These are phyloP conservation scores for Pelusios castaneus DNA, from an alignment of 2,113 vertebrate genomes.

Conservation along the genomic window DNA sequence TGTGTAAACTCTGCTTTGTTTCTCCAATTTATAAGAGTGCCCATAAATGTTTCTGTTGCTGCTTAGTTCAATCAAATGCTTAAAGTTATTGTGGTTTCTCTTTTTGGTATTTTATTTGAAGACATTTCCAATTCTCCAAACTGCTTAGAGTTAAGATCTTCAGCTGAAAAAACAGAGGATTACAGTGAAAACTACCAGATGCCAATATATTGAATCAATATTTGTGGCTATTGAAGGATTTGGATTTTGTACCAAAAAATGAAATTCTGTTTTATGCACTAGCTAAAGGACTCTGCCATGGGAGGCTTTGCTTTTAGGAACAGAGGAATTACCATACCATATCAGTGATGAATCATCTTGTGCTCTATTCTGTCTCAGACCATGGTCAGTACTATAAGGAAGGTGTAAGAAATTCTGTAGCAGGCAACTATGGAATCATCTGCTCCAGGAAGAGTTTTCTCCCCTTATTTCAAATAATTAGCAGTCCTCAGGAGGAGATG, in stretches of 20 bases:
- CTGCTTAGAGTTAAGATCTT: not conserved
- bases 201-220: not conserved
- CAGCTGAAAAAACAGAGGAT: not conserved
- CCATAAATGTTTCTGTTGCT: not conserved
- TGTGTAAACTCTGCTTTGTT: not conserved
- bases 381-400: not conserved
- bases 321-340: not conserved
- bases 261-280: not conserved
- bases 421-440: not conserved
- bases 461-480: not conserved
- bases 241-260: not conserved
- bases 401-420: not conserved
- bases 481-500: not conserved
- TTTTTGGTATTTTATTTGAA: not conserved
- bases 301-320: not conserved
- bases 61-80: not conserved
- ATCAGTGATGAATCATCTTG: not conserved
- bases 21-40: not conserved
- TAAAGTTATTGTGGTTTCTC: not conserved
- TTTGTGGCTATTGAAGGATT: conserved; percentile 7
- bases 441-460: not conserved
- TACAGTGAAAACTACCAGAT: not conserved
- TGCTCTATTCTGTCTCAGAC: not conserved
- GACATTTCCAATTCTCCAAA: not conserved
- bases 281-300: not conserved